Conservation (phyloP, 2,113 vertebrate genomes). For the Platysternon megacephalum region DNA sequence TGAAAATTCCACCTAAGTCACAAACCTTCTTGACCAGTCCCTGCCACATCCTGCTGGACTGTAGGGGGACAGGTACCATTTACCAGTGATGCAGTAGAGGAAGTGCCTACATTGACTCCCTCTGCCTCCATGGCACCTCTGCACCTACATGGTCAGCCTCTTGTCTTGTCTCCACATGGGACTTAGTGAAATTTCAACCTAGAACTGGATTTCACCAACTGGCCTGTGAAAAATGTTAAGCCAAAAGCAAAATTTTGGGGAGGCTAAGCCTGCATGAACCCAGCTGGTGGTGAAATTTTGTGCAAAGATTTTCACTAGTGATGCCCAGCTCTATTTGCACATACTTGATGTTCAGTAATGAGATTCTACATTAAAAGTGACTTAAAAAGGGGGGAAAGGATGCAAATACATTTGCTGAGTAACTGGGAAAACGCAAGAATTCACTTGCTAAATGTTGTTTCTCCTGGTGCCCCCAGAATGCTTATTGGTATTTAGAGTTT, state of each 20-base stretch:
- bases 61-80: no score
- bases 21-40: neutral
- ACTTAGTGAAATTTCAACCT: neutral
- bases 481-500: accelerated
- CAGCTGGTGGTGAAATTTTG: no score
- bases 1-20: neutral
- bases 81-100: neutral
- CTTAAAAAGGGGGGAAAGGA: neutral
- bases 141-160: neutral
- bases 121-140: neutral
- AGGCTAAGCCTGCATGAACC: neutral
- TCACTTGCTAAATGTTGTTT: neutral
- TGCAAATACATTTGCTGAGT: neutral
- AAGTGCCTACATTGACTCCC: neutral
- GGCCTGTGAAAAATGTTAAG: neutral
- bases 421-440: accelerated
- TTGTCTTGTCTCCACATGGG: neutral
- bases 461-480: neutral
- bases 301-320: neutral
- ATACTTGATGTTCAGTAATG: neutral
- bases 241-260: no score
- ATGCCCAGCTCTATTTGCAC: neutral
- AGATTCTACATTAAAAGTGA: neutral
- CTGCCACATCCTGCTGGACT: neutral
- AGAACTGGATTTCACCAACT: neutral